A percentile compares a stretch with the other conserved stretches of the same genome.
These are phyloP conservation scores for Andricus quercusramuli DNA, from an alignment of 2,888 invertebrate species.

Conservation along the genomic window DNA sequence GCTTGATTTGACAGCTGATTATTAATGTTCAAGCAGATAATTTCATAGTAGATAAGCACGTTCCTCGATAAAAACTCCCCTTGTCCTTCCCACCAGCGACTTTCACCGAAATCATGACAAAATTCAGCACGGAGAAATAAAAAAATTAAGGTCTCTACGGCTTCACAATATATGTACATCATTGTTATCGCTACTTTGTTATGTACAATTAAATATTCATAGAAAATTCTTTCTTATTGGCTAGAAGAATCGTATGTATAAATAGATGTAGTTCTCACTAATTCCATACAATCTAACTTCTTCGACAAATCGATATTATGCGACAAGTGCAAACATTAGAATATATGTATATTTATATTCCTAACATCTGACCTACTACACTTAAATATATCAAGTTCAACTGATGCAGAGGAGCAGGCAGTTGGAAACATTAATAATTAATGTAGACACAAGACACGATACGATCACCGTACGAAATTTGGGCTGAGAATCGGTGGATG, in stretches of 20 bases:
- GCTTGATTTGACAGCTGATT: conserved; percentile 16
- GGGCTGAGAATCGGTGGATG: conserved; percentile 27
- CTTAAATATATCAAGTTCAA: conserved; percentile 27
- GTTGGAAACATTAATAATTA: conserved; percentile 44
- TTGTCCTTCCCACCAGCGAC: conserved; percentile 23
- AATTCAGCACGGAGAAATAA: background rate
- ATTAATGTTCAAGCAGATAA: background rate
- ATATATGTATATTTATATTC: conserved; percentile 33
- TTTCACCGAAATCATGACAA: conserved; percentile 16
- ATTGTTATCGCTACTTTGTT: conserved; percentile 47
- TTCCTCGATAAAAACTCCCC: background rate
- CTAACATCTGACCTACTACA: conserved; percentile 35
- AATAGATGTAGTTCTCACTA: conserved; percentile 33
- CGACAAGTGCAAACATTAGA: conserved; percentile 33
- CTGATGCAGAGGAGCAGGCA: conserved; percentile 28
- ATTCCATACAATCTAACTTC: conserved; percentile 24
- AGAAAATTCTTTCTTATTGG: conserved; percentile 43
- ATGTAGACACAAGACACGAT: conserved; percentile 54
- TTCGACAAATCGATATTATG: conserved; percentile 8
- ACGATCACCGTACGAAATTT: conserved; percentile 53
- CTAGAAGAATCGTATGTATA: conserved; percentile 35
- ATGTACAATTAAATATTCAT: conserved; percentile 53
- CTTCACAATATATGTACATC: conserved; percentile 36
- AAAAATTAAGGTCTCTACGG: background rate
- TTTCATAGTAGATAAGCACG: background rate